A percentile compares a stretch with the other conserved stretches of the same genome.
Conservation (phyloP, 2,888 invertebrate species). For the Melanostoma scalare region DNA sequence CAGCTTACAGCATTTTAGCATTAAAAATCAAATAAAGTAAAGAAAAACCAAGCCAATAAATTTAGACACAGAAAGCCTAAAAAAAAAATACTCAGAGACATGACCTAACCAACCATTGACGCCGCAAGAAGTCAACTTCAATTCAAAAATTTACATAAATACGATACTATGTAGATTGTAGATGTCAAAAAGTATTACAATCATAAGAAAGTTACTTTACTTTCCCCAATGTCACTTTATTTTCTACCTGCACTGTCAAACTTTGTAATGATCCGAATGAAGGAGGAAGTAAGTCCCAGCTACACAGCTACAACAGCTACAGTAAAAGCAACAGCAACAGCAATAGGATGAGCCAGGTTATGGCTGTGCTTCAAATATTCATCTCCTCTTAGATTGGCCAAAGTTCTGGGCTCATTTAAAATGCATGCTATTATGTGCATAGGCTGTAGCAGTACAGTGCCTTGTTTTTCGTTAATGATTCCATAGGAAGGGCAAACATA, state of each 20-base stretch:
- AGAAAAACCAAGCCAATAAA: too few relatives aligned
- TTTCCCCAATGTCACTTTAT: slow-evolving; percentile 12
- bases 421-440: slow-evolving; percentile 65
- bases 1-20: too few relatives aligned
- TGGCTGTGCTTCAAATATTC: slow-evolving; percentile 66
- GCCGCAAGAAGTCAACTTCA: too few relatives aligned
- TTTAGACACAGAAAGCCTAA: too few relatives aligned
- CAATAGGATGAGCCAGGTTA: slow-evolving; percentile 63
- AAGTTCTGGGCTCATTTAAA: slow-evolving; percentile 67
- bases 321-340: background rate
- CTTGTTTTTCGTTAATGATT: slow-evolving; percentile 68
- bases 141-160: too few relatives aligned
- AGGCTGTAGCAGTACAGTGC: slow-evolving; percentile 52
- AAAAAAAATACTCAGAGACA: too few relatives aligned
- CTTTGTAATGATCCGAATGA: slow-evolving; percentile 23
- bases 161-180: too few relatives aligned
- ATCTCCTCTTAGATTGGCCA: slow-evolving; percentile 60
- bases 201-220: background rate
- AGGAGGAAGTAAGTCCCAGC: slow-evolving; percentile 15
- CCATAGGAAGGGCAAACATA: slow-evolving; percentile 55
- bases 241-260: slow-evolving; percentile 35
- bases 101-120: too few relatives aligned
- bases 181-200: too few relatives aligned
- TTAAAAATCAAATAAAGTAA: too few relatives aligned
- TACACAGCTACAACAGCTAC: too few relatives aligned